A percentile compares a stretch with the other conserved stretches of the same genome.
Conservation (phyloP, 2,888 invertebrate species). For the Drosophila colorata region DNA sequence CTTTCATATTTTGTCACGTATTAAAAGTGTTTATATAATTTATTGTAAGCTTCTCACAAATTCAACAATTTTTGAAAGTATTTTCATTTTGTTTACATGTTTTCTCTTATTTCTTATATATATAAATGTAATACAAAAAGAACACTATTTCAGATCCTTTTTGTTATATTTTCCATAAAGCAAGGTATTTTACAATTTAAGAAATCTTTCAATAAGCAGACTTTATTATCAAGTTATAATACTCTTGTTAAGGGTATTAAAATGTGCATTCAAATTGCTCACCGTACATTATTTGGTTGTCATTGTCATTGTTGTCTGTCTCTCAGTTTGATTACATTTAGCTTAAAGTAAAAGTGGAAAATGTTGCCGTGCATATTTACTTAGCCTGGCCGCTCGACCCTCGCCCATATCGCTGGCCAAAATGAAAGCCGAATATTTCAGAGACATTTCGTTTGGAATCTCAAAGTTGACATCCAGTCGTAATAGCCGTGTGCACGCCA, state of each 20-base stretch:
- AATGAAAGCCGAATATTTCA: conserved; percentile 38
- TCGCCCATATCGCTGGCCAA: conserved; percentile 31
- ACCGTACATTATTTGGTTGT: conserved; percentile 43
- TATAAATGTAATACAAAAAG: too few relatives aligned
- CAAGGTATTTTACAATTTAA: too few relatives aligned
- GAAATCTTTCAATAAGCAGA: not conserved
- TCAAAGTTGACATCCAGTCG: conserved; percentile 27
- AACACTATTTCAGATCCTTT: too few relatives aligned
- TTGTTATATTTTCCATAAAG: too few relatives aligned
- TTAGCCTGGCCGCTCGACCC: conserved; percentile 5
- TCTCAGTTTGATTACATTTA: conserved; percentile 53
- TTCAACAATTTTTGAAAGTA: too few relatives aligned
- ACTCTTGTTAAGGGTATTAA: conserved; percentile 32
- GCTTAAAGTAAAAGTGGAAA: conserved; percentile 70
- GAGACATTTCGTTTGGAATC: conserved; percentile 19
- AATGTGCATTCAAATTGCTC: conserved; percentile 42
- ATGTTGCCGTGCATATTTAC: conserved; percentile 33
- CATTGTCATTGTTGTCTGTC: conserved; percentile 31
- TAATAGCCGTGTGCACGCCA: conserved; percentile 50
- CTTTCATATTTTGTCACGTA: too few relatives aligned
- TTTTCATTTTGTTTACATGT: too few relatives aligned
- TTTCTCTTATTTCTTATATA: too few relatives aligned
- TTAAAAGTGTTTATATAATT: too few relatives aligned
- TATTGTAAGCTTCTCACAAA: too few relatives aligned
- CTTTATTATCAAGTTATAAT: conserved; percentile 1